These are phyloP conservation scores for Chaunax sp. DNA, from an alignment of 2,797 vertebrate species.

Conservation along the genomic window DNA sequence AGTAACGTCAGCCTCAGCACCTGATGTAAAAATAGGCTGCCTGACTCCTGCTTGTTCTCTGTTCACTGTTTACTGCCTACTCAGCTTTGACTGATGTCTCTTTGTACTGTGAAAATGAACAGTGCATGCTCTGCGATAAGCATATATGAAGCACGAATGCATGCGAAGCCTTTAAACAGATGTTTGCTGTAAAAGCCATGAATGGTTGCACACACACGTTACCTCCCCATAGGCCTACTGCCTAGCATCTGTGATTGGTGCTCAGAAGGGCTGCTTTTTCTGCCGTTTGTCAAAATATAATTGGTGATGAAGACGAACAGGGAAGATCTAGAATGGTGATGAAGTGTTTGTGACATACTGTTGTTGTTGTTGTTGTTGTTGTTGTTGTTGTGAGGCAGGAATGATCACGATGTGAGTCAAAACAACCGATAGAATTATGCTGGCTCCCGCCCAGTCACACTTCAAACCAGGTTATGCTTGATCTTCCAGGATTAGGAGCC, in stretches of 20 bases:
- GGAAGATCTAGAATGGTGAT: neutral
- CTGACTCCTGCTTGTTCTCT: conserved; percentile 38
- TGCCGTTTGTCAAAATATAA: conserved; percentile 6
- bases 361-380: too few relatives aligned
- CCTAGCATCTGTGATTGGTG: conserved; percentile 34
- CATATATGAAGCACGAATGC: conserved; percentile 23
- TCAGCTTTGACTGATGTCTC: conserved; percentile 41
- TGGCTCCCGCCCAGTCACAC: conserved; percentile 58
- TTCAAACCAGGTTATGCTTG: conserved; percentile 58
- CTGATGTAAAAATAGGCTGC: conserved; percentile 57
- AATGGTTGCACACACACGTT: conserved; percentile 36
- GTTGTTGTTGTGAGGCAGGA: conserved; percentile 22
- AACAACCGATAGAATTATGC: conserved; percentile 34
- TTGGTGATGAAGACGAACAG: neutral
- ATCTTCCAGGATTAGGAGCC: conserved; percentile 70
- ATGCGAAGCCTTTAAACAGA: conserved; percentile 39
- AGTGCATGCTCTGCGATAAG: neutral
- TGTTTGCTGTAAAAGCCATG: conserved; percentile 30
- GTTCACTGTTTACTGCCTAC: conserved; percentile 50
- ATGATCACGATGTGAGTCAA: conserved; percentile 56
- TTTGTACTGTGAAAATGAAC: conserved; percentile 34
- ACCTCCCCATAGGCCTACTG: neutral
- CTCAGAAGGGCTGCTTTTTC: neutral
- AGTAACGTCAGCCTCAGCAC: conserved; percentile 25
- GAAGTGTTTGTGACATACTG: conserved; percentile 21